Evolutionary conservation across 2,113 vertebrate genomes (phyloP).

Genomic region (Sprattus sprattus): DNA sequence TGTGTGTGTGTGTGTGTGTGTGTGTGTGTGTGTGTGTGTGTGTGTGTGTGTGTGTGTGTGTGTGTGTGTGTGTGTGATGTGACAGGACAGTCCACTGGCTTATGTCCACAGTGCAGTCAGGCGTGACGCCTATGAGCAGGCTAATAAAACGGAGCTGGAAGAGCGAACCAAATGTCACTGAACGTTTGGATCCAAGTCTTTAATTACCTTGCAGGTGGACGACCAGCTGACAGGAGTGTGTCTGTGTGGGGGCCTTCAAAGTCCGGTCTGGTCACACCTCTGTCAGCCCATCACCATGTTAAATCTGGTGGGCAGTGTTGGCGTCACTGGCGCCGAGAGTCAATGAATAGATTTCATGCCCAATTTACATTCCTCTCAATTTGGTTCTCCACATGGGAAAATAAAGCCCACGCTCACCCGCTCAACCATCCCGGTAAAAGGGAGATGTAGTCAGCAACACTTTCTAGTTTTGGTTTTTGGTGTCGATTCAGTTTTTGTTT

Average conservation of each 20-base stretch:
- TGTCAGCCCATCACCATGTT: not conserved
- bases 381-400: not conserved
- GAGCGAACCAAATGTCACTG: not conserved
- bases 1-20: too few species aligned
- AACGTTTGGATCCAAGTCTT: not conserved
- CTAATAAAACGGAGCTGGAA: constrained; percentile 9
- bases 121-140: constrained; percentile 1
- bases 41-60: not conserved
- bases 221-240: not conserved
- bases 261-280: not conserved
- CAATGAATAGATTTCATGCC: not conserved
- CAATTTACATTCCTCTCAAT: not conserved
- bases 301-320: not conserved
- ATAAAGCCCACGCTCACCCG: not conserved
- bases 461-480: too few species aligned
- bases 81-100: constrained; percentile 11
- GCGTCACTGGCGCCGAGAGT: not conserved
- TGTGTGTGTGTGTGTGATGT: not conserved
- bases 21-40: too few species aligned
- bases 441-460: too few species aligned
- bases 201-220: not conserved
- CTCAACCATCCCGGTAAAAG: not conserved
- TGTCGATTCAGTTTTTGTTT: too few species aligned
- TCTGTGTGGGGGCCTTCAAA: not conserved
- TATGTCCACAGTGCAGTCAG: constrained; percentile 14